phyloP scores from a whole-genome alignment of 2,888 invertebrate genomes.

The Caenorhabditis doughertyi region DNA sequence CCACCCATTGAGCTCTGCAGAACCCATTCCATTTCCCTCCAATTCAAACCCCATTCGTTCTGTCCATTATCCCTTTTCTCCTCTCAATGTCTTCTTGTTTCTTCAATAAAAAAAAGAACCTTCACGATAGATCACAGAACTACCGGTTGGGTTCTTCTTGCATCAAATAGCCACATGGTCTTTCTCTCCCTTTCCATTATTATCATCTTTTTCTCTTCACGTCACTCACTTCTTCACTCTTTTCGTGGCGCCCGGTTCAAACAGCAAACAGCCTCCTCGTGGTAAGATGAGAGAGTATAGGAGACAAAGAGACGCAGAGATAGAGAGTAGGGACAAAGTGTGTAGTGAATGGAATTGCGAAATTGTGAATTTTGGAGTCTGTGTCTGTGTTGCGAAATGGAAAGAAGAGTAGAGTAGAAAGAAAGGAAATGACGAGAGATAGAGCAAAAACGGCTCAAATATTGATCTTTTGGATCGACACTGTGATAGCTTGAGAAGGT shows the following conservation, averaged over 20 bases:
- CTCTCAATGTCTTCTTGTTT: background rate
- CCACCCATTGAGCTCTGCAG: background rate
- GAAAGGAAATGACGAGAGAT: slow-evolving; percentile 22
- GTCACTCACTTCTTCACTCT: slow-evolving; percentile 29
- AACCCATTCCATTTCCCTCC: slow-evolving; percentile 1
- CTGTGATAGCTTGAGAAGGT: background rate
- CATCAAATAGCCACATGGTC: slow-evolving; percentile 49
- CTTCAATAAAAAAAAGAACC: slow-evolving; percentile 12
- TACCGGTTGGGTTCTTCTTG: slow-evolving; percentile 25
- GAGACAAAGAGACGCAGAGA: slow-evolving; percentile 15
- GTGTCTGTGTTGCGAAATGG: slow-evolving; percentile 46
- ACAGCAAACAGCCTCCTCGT: slow-evolving; percentile 45
- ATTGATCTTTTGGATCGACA: slow-evolving; percentile 49
- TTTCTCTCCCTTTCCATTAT: slow-evolving; percentile 9
- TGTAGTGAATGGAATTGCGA: slow-evolving; percentile 41
- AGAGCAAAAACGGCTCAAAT: slow-evolving; percentile 32
- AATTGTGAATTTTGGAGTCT: slow-evolving; percentile 45
- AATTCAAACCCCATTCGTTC: background rate
- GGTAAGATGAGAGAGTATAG: slow-evolving; percentile 7
- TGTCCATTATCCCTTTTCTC: background rate
- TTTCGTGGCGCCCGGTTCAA: slow-evolving; percentile 47
- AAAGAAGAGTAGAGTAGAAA: background rate
- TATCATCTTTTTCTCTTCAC: slow-evolving; percentile 51
- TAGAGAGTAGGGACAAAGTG: slow-evolving; percentile 3
- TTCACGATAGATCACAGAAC: slow-evolving; percentile 51